Conservation (phyloP, 2,888 invertebrate genomes). For the Dendrolimus houi region DNA sequence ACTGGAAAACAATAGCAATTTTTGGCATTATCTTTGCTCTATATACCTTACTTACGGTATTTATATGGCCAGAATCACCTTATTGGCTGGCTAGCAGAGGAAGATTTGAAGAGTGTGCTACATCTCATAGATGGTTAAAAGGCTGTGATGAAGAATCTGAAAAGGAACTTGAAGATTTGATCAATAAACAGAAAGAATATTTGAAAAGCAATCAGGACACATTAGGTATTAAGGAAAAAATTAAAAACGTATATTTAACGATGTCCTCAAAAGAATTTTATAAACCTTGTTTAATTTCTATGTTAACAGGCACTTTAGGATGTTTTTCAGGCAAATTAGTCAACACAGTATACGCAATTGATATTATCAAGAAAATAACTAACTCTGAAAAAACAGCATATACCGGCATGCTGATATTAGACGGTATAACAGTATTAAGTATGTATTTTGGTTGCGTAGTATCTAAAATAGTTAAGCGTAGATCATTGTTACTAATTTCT, state of each 20-base stretch:
- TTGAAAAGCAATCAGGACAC: conserved; percentile 5
- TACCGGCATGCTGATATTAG: conserved; percentile 33
- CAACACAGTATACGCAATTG: conserved; percentile 30
- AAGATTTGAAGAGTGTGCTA: conserved; percentile 26
- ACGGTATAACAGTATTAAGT: conserved; percentile 32
- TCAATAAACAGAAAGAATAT: conserved; percentile 22
- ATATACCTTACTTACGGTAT: conserved; percentile 13
- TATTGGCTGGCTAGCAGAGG: conserved; percentile 36
- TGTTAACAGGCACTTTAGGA: conserved; percentile 14
- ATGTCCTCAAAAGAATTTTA: conserved; percentile 23
- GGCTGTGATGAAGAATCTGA: conserved; percentile 25
- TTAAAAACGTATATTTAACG: conserved; percentile 7
- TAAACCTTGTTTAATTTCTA: conserved; percentile 23
- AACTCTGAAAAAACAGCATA: conserved; percentile 28
- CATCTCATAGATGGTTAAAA: conserved; percentile 28
- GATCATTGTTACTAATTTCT: conserved; percentile 21
- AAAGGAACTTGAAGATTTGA: conserved; percentile 25
- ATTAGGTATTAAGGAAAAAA: neutral
- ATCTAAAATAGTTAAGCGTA: conserved; percentile 20
- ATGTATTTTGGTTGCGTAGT: conserved; percentile 26
- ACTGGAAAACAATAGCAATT: conserved; percentile 26
- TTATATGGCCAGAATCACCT: conserved; percentile 20
- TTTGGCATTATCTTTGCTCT: conserved; percentile 15
- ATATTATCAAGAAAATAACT: conserved; percentile 35
- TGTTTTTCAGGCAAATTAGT: conserved; percentile 31